Conservation (phyloP, 2,888 invertebrate genomes). For the Drosophila austrosaltans region DNA sequence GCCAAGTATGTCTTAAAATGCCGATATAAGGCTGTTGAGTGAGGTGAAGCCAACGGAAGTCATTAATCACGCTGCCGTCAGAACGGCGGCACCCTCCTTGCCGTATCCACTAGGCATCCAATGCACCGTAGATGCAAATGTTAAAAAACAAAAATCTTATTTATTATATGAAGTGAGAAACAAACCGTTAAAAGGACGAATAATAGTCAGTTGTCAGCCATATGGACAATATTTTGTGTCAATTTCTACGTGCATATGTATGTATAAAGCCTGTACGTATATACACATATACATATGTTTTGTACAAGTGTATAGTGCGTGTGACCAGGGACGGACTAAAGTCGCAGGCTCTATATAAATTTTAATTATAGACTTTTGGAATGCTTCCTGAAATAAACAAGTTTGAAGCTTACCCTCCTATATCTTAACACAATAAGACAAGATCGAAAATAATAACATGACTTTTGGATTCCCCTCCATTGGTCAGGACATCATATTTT, state of each 20-base stretch:
- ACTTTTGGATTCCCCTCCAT: no score
- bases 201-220: conserved; percentile 42
- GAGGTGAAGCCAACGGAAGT: conserved; percentile 20
- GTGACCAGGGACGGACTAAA: conserved; percentile 11
- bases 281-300: conserved; percentile 1
- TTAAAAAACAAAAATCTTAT: conserved; percentile 31
- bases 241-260: conserved; percentile 43
- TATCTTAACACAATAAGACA: not conserved
- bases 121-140: conserved; percentile 35
- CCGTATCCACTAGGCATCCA: not conserved
- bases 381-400: not conserved
- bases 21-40: not conserved
- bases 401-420: not conserved
- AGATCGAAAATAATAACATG: not conserved
- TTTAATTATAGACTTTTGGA: conserved; percentile 4
- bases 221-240: conserved; percentile 45
- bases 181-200: conserved; percentile 38
- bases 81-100: conserved; percentile 22
- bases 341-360: not conserved
- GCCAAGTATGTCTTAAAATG: not conserved
- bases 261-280: conserved; percentile 3
- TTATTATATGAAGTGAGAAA: conserved; percentile 23
- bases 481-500: no score
- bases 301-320: conserved; percentile 26
- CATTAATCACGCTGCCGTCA: conserved; percentile 23